Conservation (phyloP, 2,888 invertebrate species). For the Eutolmus rufibarbis region DNA sequence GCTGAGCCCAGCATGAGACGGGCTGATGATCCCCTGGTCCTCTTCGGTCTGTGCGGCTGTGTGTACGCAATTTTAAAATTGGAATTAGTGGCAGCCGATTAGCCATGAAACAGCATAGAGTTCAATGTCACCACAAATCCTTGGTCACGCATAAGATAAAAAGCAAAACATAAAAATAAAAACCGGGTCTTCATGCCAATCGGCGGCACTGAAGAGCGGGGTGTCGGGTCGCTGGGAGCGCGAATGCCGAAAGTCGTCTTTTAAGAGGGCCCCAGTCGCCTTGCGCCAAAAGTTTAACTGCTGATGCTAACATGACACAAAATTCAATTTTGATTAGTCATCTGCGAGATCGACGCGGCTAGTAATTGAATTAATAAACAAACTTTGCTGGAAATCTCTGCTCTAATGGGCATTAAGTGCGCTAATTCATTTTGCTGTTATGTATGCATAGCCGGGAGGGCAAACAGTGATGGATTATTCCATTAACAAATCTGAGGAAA, state of each 20-base stretch:
- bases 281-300: neutral
- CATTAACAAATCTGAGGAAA: neutral
- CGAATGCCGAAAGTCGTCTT: neutral
- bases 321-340: neutral
- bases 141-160: conserved; percentile 6
- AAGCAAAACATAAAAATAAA: neutral
- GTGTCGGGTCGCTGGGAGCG: neutral
- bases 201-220: neutral
- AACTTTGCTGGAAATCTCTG: neutral
- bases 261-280: neutral
- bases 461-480: neutral
- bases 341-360: neutral
- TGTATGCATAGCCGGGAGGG: neutral
- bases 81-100: neutral
- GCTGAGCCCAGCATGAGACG: neutral
- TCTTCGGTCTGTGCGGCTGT: neutral
- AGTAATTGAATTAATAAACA: neutral
- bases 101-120: conserved; percentile 30
- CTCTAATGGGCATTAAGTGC: neutral
- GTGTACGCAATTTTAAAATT: conserved; percentile 10
- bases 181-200: neutral
- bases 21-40: neutral
- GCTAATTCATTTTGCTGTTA: neutral
- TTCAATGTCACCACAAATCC: conserved; percentile 33
- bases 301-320: neutral